phyloP scores from a whole-genome alignment of 2,888 invertebrate species.

The Anodontia alba region DNA sequence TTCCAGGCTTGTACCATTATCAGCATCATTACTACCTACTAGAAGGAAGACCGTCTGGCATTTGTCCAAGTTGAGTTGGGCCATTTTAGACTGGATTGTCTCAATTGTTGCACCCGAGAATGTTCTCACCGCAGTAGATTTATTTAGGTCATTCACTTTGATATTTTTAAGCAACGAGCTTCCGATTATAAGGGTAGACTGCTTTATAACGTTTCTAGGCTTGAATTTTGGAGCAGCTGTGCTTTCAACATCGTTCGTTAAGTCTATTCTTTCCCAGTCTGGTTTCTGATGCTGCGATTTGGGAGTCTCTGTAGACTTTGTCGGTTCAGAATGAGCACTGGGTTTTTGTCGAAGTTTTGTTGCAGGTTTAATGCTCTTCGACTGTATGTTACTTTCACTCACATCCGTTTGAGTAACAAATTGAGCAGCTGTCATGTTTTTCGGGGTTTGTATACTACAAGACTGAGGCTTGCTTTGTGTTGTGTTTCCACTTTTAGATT shows the following conservation, averaged over 20 bases:
- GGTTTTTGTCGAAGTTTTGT: background rate
- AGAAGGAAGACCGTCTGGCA: background rate
- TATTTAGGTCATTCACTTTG: background rate
- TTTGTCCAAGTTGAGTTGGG: background rate
- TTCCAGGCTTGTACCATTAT: slow-evolving; percentile 6
- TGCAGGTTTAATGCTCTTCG: too few relatives aligned
- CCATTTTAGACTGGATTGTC: background rate
- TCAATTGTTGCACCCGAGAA: background rate
- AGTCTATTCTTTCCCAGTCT: background rate
- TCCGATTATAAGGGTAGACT: background rate
- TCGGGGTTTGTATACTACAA: too few relatives aligned
- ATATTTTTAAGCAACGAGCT: background rate
- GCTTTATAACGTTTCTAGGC: background rate
- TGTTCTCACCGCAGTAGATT: background rate
- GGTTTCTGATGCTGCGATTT: background rate
- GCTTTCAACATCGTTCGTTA: background rate
- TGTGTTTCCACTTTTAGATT: background rate
- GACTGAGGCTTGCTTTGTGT: background rate
- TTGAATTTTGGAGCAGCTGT: background rate
- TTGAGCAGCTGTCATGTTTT: too few relatives aligned
- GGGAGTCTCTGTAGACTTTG: background rate
- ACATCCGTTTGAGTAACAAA: too few relatives aligned
- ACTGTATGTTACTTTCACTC: too few relatives aligned
- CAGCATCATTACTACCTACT: background rate
- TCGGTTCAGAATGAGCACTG: background rate